Base-by-base conservation (phyloP, 2,888 invertebrate species). In the Chrysomela aeneicollis region DNA sequence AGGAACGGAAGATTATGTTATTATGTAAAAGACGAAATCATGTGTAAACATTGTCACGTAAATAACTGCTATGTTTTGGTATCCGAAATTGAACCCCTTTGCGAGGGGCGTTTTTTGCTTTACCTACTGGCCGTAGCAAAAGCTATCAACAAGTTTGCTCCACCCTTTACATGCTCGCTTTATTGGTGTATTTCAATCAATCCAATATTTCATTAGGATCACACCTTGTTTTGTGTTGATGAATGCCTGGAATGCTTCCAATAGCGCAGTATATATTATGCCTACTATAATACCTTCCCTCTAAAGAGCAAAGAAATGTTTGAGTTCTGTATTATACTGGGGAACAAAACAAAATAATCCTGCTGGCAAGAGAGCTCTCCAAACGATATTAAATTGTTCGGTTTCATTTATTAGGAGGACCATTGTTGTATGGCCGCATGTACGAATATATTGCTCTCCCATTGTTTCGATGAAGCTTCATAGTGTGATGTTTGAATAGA, bases 381-480 rank as follows among this genome's bases (percentile, higher is more conserved):
- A 64, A 63, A 54, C 69, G 59, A 69, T 68, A 72, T 72, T 72
- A 72, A 70, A 70, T 68, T 61, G 66, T 66, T 68, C 61, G 59
- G 59, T 64, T 61, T 63, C 63, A 55, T 67, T 65, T 59, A 54
- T 59, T 52, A 63, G 50, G 55, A 15, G 65, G 49, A 50, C 52
- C 55, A 62, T 62, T 66, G 55, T 46, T 53, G 59, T n/a, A n/a
- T 49, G 65, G 58, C 54, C 42, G 59, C 54, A 59, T 59, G 62
- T 46, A 59, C 59, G 58, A 66, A 66, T 59, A 62, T 62, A 66
- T 66, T 66, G 62, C 66, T 66, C 61, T 62, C 51, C 62, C 59
- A 62, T 66, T 66, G 59, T 66, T 59, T 55, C 35, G 62, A 54
- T 55, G 54, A 59, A 26, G 47, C 21, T 37, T 30, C 42, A 26